Conservation (phyloP, 2,888 invertebrate species). For the Parnassius mnemosyne region DNA sequence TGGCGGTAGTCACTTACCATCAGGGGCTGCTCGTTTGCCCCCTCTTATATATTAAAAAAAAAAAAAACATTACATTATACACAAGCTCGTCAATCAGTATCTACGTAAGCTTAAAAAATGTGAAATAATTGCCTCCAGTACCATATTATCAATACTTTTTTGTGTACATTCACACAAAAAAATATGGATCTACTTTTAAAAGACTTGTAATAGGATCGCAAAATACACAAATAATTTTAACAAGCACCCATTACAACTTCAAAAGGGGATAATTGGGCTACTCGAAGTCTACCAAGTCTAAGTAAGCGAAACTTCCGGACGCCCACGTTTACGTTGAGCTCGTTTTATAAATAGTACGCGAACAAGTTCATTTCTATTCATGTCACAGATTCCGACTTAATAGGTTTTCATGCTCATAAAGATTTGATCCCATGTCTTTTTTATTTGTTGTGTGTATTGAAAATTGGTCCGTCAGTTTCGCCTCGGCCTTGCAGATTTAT, state of each 20-base stretch:
- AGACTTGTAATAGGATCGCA: constrained; percentile 12
- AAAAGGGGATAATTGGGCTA: constrained; percentile 49
- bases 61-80: no score
- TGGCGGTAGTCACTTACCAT: no score
- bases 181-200: constrained; percentile 8
- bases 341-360: constrained; percentile 32
- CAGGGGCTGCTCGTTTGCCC: no score
- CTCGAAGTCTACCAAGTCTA: constrained; percentile 30
- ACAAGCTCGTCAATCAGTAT: no score
- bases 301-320: constrained; percentile 29
- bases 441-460: constrained; percentile 39
- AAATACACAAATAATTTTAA: constrained; percentile 21
- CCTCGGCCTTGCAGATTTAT: constrained; percentile 52
- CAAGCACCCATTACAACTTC: constrained; percentile 30
- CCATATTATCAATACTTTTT: no score
- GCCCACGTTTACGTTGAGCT: constrained; percentile 30
- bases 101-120: no score
- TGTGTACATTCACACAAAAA: no score
- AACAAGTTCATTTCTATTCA: constrained; percentile 40
- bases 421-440: constrained; percentile 37
- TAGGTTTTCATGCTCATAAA: constrained; percentile 35
- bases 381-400: constrained; percentile 36
- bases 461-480: constrained; percentile 43
- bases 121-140: no score
- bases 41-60: no score